Evolutionary conservation across 2,797 vertebrate genomes (phyloP), one percentile per base, ranked within the genome.

Genomic region (Sebastes diploproa): DNA sequence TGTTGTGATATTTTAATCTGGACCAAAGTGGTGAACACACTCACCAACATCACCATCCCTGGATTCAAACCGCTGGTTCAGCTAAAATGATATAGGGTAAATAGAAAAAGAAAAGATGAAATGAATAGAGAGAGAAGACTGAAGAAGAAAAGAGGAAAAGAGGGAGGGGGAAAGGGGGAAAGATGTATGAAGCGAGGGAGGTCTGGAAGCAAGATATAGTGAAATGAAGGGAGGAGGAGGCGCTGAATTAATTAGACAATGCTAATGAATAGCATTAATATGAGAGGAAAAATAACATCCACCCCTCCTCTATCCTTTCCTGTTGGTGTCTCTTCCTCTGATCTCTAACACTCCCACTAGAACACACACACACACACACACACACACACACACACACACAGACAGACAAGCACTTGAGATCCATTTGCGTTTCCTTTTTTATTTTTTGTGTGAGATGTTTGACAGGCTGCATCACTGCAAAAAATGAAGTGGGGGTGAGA

Each of bases 181-280:
- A 59, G 14, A 56, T 27, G 67, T 18, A 55, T 64, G 32, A 77
- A 77, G 70, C 2, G 4, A 61, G 70, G 10, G 20, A 52, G 67
- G 52, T 66, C 76, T 83, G 38, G 30, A 79, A 71, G 83, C 60
- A 72, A 84, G 75, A 91, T 52, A 58, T 38, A 72, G 72, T 67
- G 77, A 91, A 90, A 84, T 86, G 75, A 86, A 82, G 65, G 69
- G 75, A 78, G 86, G 74, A 85, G 79, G 78, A 88, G 83, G 80
- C 66, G 73, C 34, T 86, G 91, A 91, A 92, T 94, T 92, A 94
- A 94, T 95, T 88, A 93, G 85, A 89, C 84, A 70, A 68, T 71
- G 80, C 85, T 91, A 95, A 94, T 93, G 88, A 94, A 94, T 87
- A 89, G 86, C 78, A 91, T 92, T 90, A 93, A 89, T 88, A 90